phyloP scores from a whole-genome alignment of 2,797 vertebrate genomes.

The Hoplostethus mediterraneus region DNA sequence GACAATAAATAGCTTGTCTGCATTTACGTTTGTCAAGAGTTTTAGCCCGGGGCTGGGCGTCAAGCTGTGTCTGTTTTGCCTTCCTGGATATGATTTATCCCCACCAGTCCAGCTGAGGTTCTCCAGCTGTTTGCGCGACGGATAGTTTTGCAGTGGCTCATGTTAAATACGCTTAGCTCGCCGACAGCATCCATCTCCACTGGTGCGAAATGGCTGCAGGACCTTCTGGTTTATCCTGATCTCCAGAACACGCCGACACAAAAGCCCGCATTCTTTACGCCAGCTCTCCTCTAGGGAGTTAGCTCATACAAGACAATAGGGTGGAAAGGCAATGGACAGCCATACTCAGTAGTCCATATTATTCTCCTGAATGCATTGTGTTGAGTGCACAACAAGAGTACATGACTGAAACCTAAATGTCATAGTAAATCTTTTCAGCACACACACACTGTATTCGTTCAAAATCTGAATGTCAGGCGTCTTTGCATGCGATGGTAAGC shows the following conservation, averaged over 20 bases:
- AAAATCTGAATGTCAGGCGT: not conserved
- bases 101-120: constrained; percentile 69
- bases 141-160: constrained; percentile 75
- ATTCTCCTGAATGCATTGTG: not conserved
- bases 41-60: constrained; percentile 68
- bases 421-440: not conserved
- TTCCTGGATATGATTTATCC: constrained; percentile 78
- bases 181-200: constrained; percentile 62
- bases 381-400: not conserved
- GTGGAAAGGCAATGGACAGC: not conserved
- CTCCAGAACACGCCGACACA: constrained; percentile 44
- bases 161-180: constrained; percentile 68
- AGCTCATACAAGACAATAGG: not conserved
- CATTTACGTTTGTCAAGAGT: constrained; percentile 77
- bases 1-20: constrained; percentile 69
- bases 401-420: not conserved
- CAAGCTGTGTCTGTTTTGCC: constrained; percentile 79
- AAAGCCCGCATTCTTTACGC: constrained; percentile 29
- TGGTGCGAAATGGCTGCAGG: constrained; percentile 38
- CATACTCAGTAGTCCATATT: not conserved
- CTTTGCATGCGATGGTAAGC: not conserved
- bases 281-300: constrained; percentile 5
- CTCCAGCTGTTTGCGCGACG: constrained; percentile 78
- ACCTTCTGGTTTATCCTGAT: constrained; percentile 63
- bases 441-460: not conserved